A percentile compares a stretch with the other conserved stretches of the same genome.
Evolutionary conservation across 2,113 vertebrate genomes (phyloP).

Genomic region (Otolemur garnettii): DNA sequence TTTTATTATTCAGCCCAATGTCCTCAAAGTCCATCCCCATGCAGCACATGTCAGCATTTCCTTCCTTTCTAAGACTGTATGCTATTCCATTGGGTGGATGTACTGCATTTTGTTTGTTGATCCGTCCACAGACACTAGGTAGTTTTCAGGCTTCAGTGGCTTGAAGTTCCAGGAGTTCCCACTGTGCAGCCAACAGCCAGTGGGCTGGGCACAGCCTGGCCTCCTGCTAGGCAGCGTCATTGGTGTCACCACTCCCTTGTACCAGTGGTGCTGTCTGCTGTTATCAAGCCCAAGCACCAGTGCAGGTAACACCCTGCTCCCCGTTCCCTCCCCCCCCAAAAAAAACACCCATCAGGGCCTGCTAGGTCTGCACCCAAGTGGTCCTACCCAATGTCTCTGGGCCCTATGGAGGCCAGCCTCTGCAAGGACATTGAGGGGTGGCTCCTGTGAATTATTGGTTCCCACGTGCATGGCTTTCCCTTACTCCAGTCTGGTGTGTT

Average conservation of each 20-base stretch:
- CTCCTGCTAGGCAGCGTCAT: neutral
- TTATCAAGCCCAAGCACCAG: conserved; percentile 31
- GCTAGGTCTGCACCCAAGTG: neutral
- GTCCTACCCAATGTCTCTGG: too few relatives aligned
- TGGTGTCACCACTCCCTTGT: neutral
- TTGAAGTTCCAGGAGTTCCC: neutral
- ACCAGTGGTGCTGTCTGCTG: neutral
- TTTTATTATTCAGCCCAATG: too few relatives aligned
- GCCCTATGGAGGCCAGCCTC: neutral
- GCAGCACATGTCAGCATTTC: neutral
- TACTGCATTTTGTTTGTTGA: too few relatives aligned
- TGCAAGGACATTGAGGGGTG: neutral
- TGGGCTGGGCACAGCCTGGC: neutral
- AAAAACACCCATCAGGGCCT: neutral
- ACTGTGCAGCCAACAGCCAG: neutral
- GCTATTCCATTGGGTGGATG: fast-evolving
- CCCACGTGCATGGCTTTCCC: neutral
- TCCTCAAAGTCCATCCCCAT: neutral
- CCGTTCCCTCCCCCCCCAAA: neutral
- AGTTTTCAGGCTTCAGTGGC: neutral
- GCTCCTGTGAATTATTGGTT: neutral
- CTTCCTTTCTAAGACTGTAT: neutral
- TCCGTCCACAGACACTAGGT: neutral
- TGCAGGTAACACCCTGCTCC: too few relatives aligned
- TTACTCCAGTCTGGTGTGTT: neutral